A percentile compares a stretch with the other conserved stretches of the same genome.
phyloP scores from a whole-genome alignment of 2,113 vertebrate species.

The Lonchura striata region DNA sequence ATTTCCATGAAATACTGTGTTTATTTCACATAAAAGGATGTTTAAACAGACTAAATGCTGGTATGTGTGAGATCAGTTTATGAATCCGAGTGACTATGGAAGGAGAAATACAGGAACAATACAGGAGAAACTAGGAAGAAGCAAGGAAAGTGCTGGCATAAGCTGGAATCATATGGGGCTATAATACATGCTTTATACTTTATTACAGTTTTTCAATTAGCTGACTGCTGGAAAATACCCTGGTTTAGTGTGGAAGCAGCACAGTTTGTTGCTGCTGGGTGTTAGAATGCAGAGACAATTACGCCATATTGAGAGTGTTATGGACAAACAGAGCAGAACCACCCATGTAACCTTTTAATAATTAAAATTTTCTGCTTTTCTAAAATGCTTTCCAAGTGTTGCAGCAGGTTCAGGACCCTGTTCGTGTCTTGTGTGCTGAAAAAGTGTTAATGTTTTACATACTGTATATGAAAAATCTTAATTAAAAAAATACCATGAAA shows the following conservation, averaged over 20 bases:
- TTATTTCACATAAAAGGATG: constrained; percentile 18
- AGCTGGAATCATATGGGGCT: constrained; percentile 6
- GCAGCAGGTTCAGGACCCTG: constrained; percentile 27
- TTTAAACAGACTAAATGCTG: constrained; percentile 24
- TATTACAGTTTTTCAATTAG: constrained; percentile 61
- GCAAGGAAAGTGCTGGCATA: constrained; percentile 7
- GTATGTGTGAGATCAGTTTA: constrained; percentile 16
- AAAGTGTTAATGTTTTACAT: not conserved
- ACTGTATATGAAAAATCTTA: constrained; percentile 18
- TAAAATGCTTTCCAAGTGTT: constrained; percentile 56
- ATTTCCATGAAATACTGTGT: constrained; percentile 48
- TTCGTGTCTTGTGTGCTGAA: constrained; percentile 42
- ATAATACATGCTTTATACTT: constrained; percentile 3
- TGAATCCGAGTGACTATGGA: constrained; percentile 23
- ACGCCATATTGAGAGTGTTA: constrained; percentile 56
- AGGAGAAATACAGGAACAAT: constrained; percentile 44
- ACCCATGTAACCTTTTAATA: constrained; percentile 64
- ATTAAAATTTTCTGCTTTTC: constrained; percentile 68
- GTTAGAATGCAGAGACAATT: constrained; percentile 46
- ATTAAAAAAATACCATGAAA: constrained; percentile 15
- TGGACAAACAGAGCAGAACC: constrained; percentile 66
- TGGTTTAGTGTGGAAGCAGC: constrained; percentile 5
- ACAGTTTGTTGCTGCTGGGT: constrained; percentile 42
- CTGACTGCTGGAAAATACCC: constrained; percentile 28
- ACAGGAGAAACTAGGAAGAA: constrained; percentile 51